Evolutionary conservation across 2,113 vertebrate species (phyloP), one percentile per base, ranked within the genome.

Genomic region (Aptenodytes patagonicus): DNA sequence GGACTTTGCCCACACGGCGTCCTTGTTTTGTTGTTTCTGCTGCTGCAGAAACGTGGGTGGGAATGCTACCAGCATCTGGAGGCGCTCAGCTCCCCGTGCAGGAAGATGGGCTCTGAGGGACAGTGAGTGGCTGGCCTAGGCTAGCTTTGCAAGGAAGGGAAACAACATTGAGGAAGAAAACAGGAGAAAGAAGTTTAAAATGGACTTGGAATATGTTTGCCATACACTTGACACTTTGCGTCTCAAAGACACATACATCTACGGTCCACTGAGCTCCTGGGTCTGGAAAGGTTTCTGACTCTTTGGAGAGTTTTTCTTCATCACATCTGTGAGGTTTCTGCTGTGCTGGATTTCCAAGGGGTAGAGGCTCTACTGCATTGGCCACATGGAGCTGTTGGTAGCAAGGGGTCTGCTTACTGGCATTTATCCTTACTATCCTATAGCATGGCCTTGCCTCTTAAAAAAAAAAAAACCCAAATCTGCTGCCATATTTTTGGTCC

Each of bases 141-240:
- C 64, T 31, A 9, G 31, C 69, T 68, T 62, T 82, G 66, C 28
- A 29, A 92, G 44, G 40, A 95, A 51, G 17, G 17, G 28, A 57
- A 92, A 32, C 0, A 1, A 12, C 3, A 0, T 11, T 68, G 17
- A 61, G 61, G 29, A 65, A 76, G 66, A 82, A 91, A 87, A 52
- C 5, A 42, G 73, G 13, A 76, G 69, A 25, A 76, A 40, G 17
- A 52, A 16, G 31, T 76, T 85, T 44, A n/a, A 89, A 78, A 69
- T 13, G 25, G 61, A 26, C 40, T 44, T 73, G 17, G 40, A 65
- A 47, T 36, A 36, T 0, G 1, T 40, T 52, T 94, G 38, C 9
- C 7, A 10, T 2, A 22, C 0, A 0, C 1, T 25, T 51, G 1
- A 19, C 0, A 0, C 1, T 25, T 51, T 19, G 6, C 9, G 0